Evolutionary conservation across 2,113 vertebrate genomes (phyloP), one percentile per base, ranked within the genome.

Genomic region (Trichomycterus rosablanca): DNA sequence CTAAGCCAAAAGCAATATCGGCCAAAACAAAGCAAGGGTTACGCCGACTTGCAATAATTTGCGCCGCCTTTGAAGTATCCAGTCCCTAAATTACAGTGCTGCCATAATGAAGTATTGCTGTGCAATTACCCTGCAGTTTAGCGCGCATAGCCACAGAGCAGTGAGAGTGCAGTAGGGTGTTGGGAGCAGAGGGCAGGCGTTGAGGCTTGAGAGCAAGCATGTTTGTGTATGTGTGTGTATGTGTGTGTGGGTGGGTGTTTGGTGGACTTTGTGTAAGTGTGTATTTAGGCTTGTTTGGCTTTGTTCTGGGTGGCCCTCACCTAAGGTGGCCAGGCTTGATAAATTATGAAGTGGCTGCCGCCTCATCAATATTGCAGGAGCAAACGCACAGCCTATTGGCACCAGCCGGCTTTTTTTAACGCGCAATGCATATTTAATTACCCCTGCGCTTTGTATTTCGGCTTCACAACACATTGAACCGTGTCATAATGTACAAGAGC

Each of bases 341-440:
- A 79, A 91, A 90, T 89, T 87, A 86, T 88, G 80, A 61, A 88
- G 77, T 59, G 79, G 72, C 74, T 65, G 46, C 45, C 61, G 74
- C 64, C 81, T 83, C 82, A 81, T 90, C 54, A 89, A 89, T 90
- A 80, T 80, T 91, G 87, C 85, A 88, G 80, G 55, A 80, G 78
- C 84, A 68, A 89, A 86, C 82, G 81, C 88, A 83, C 77, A 85
- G 78, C 82, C 79, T 86, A 81, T 73, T 83, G 81, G 77, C 89
- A 84, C 83, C 85, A 80, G 74, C 83, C 83, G 80, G 78, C 75
- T 72, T 74, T 72, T 74, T 68, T 89, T 89, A 84, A 83, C 80
- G 72, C 71, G 78, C 72, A 72, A 86, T 90, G 82, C 82, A 87
- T 89, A 88, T 91, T 91, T 89, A 84, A 91, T 92, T 87, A 84